phyloP scores from a whole-genome alignment of 2,113 vertebrate species.

The Anthoscopus minutus region DNA sequence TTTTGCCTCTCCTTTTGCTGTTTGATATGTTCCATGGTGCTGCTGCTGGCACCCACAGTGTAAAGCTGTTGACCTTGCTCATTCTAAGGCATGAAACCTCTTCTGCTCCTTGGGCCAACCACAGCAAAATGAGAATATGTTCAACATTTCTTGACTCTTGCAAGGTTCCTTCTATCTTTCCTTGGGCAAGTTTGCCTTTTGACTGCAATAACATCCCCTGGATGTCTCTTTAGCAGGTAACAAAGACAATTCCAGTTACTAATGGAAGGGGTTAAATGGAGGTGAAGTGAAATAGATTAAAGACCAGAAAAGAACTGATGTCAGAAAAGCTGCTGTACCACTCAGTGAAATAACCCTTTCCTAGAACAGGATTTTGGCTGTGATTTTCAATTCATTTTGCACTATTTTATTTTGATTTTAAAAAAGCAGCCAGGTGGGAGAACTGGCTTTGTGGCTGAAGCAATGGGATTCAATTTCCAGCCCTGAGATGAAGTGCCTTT shows the following conservation, averaged over 20 bases:
- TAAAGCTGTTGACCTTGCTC: not conserved
- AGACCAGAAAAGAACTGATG: not conserved
- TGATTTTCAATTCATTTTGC: not conserved
- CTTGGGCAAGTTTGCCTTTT: not conserved
- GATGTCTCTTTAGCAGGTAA: not conserved
- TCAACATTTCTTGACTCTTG: not conserved
- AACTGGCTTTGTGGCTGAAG: not conserved
- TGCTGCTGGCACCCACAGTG: not conserved
- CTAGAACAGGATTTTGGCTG: not conserved
- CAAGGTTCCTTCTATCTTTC: not conserved
- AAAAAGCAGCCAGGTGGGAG: not conserved
- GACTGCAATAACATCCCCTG: not conserved
- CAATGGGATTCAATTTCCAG: not conserved
- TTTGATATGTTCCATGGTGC: not conserved
- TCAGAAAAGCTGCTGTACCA: not conserved
- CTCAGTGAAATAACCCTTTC: not conserved
- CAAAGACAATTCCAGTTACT: constrained; percentile 16
- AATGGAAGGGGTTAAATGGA: not conserved
- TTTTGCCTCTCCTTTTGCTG: not conserved
- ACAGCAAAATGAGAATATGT: not conserved
- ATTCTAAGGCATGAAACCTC: not conserved
- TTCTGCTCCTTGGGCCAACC: not conserved
- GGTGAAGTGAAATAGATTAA: constrained; percentile 7
- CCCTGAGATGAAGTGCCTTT: not conserved
- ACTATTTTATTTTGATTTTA: not conserved